Evolutionary conservation across 92 coral and sea anemone genomes (phyloP), one percentile per base, ranked within the genome.

Genomic region (Palythoa caribaeorum): DNA sequence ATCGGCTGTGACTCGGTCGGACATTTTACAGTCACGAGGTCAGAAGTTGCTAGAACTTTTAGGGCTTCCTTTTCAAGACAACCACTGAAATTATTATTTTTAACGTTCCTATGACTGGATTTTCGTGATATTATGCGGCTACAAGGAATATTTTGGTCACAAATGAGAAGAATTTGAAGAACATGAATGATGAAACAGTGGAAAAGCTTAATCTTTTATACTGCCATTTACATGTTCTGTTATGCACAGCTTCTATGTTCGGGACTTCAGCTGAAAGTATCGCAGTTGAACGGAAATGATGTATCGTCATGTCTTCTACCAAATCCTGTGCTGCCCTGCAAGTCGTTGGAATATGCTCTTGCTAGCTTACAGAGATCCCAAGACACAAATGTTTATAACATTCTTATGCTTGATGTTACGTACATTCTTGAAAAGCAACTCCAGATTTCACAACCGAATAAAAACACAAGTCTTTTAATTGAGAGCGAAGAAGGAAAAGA

Each of bases 251-350:
- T 68, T 65, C 14, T n/a, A 7, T 81, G 86, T 14, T 21, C 38
- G 9, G 74, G 57, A 68, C 53, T 81, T 28, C 85, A 68, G 76
- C n/a, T 81, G 50, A 77, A 35, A 38, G 89, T 96, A 16, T 93
- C 98, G 10, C 95, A 91, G 60, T 36, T 77, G 10, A 35, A 39
- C 65, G 99, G 99, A 48, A 77, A 71, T 9, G 95, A 96, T 79
- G 69, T 37, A 13, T 16, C 74, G 4, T 78, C 86, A 6, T 96
- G 99, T 79, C 79, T 89, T 69, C 52, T 62, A 39, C 77, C 77
- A 19, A 88, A 84, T 51, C 79, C 90, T 3, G 79, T 51, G 5
- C 16, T 69, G 11, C 92, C 93, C 9, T 96, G 99, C 57, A 86
- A 73, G 83, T 83, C 93, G 12, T 63, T 96, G 70, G 87, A 77